Evolutionary conservation across 2,113 vertebrate species (phyloP).

Genomic region (Dipodomys spectabilis): DNA sequence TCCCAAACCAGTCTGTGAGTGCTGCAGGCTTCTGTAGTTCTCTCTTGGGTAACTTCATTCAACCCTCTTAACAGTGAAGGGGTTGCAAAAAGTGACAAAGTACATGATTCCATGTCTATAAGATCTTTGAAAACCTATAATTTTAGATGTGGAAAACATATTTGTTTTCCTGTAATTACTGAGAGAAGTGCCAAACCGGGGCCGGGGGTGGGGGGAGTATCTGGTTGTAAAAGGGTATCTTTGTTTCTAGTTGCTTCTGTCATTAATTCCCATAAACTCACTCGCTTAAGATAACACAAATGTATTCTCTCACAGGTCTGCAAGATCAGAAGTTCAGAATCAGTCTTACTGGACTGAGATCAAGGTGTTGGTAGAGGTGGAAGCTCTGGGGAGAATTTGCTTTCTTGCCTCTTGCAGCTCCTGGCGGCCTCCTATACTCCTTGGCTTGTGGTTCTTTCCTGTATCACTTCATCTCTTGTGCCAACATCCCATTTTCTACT

Average conservation of each 20-base stretch:
- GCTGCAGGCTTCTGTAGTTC: not conserved
- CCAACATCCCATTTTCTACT: not conserved
- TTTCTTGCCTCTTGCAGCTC: not conserved
- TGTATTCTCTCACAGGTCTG: not conserved
- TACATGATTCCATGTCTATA: not conserved
- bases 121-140: not conserved
- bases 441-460: not conserved
- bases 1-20: not conserved
- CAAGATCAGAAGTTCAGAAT: constrained; percentile 5
- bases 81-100: not conserved
- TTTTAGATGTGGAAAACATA: not conserved
- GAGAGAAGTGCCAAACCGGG: not conserved
- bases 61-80: not conserved
- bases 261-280: not conserved
- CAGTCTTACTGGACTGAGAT: not conserved
- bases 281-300: not conserved
- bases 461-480: not conserved
- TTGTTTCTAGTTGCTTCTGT: not conserved
- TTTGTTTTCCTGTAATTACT: not conserved
- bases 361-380: not conserved
- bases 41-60: not conserved
- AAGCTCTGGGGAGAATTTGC: not conserved
- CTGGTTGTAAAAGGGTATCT: not conserved
- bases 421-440: not conserved
- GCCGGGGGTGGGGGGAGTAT: too few species aligned